These are phyloP conservation scores for Drosophila kanapiae DNA, from an alignment of 1,140 invertebrate species.

Conservation along the genomic window DNA sequence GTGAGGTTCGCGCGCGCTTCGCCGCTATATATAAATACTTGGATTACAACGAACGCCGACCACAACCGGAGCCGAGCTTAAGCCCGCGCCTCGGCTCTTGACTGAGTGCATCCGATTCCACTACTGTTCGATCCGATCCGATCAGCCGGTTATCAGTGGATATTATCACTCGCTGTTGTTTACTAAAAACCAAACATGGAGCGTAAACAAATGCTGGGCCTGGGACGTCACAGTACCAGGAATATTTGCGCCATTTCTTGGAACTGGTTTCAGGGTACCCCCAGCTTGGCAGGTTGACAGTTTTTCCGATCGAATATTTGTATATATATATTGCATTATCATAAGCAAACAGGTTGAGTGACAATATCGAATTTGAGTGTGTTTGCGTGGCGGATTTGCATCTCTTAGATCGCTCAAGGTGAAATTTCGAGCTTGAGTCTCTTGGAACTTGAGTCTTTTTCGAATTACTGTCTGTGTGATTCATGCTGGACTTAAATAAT, in stretches of 20 bases:
- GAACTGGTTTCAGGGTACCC: conserved; percentile 66
- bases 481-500: conserved; percentile 74
- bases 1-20: conserved; percentile 58
- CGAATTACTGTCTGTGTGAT: conserved; percentile 46
- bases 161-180: conserved; percentile 30
- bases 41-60: conserved; percentile 38
- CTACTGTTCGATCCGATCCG: not conserved
- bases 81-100: conserved; percentile 1
- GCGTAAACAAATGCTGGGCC: conserved; percentile 53
- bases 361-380: conserved; percentile 58
- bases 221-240: conserved; percentile 57
- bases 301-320: conserved; percentile 24
- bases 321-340: conserved; percentile 20
- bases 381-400: conserved; percentile 59
- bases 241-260: conserved; percentile 65
- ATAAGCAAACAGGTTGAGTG: conserved; percentile 66
- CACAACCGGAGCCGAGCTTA: conserved; percentile 15
- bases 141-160: conserved; percentile 44
- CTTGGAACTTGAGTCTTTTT: conserved; percentile 45
- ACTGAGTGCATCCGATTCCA: not conserved
- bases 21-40: conserved; percentile 60
- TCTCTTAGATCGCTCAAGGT: conserved; percentile 63
- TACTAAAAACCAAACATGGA: conserved; percentile 8
- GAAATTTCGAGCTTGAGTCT: conserved; percentile 58
- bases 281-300: conserved; percentile 5